phyloP scores from a whole-genome alignment of 2,888 invertebrate species.

The Halictus ligatus region DNA sequence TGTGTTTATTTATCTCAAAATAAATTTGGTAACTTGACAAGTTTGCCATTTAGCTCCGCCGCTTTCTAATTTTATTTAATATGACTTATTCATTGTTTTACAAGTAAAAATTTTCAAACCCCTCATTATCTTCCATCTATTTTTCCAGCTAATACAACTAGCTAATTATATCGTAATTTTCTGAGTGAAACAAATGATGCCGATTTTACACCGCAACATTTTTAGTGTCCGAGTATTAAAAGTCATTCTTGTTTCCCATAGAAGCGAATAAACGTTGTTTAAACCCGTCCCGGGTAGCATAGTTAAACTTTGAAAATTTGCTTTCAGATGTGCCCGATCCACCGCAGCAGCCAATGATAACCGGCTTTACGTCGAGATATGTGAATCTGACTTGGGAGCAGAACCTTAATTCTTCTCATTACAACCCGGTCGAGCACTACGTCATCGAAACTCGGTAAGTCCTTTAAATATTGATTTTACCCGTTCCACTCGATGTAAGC shows the following conservation, averaged over 20 bases:
- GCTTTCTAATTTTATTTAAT: too few relatives aligned
- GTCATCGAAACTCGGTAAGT: conserved; percentile 91
- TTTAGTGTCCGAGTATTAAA: too few relatives aligned
- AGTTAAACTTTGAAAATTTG: conserved; percentile 64
- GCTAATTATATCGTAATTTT: too few relatives aligned
- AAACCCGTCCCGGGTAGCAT: background rate
- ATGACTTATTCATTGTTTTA: too few relatives aligned
- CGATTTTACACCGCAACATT: too few relatives aligned
- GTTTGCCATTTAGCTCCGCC: background rate
- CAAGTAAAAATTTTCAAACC: too few relatives aligned
- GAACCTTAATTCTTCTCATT: conserved; percentile 88
- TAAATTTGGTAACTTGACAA: background rate
- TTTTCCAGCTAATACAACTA: too few relatives aligned
- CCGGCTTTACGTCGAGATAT: conserved; percentile 90
- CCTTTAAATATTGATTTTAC: conserved; percentile 53
- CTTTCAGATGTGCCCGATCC: conserved; percentile 89
- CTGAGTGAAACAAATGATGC: too few relatives aligned
- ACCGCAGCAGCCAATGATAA: conserved; percentile 89
- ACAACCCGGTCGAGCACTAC: conserved; percentile 89
- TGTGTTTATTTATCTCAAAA: background rate
- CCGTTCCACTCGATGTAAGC: conserved; percentile 8
- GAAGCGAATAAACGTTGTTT: background rate
- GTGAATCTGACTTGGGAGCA: conserved; percentile 92
- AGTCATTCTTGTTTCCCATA: background rate
- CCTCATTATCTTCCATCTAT: too few relatives aligned